Base-by-base conservation (phyloP, 64 coral and sea anemone genomes). In the Exaiptasia diaphana region DNA sequence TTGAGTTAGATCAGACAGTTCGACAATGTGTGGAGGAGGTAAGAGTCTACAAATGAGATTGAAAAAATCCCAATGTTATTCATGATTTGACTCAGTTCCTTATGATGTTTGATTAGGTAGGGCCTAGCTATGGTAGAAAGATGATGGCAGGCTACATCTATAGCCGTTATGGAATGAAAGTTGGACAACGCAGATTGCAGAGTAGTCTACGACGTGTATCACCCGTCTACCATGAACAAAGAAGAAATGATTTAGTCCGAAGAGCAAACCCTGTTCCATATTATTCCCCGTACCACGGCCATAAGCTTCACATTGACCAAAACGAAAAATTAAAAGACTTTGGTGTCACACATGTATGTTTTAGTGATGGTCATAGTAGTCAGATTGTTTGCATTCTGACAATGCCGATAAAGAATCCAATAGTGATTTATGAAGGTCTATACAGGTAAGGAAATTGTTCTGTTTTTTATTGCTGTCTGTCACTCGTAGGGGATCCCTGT, bases 311-410 rank as follows among this genome's bases (percentile, higher is more conserved):
- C n/a, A 78, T 56, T 36, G 50, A 37, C 27, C 45, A 56, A 8
- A 79, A 60, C 27, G 77, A 80, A 56, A 80, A 80, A 28, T 41
- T 80, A 2, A 41, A 48, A 49, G 77, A 34, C 44, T 80, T 80
- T 49, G 77, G 77, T 31, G 77, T 65, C 6, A 80, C 77, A 7
- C 77, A 80, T 49, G 56, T 80, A 17, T 80, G 77, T 32, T 80
- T 80, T 15, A 80, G 57, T 80, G 77, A 80, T 45, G 77, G 77
- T 13, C 59, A 67, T 28, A 80, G 77, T 29, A 80, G 58, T 65
- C 36, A 80, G 41, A 80, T 80, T 4, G 58, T 80, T 65, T 20
- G 77, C 12, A 18, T 80, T 28, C 10, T 65, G 5, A 80, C 77
- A 3, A 64, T 80, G 77, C 77, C 77, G 20, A 48, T 80, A 12